A percentile compares a stretch with the other conserved stretches of the same genome.
phyloP scores from a whole-genome alignment of 2,888 invertebrate genomes.

The Cybosia mesomella region DNA sequence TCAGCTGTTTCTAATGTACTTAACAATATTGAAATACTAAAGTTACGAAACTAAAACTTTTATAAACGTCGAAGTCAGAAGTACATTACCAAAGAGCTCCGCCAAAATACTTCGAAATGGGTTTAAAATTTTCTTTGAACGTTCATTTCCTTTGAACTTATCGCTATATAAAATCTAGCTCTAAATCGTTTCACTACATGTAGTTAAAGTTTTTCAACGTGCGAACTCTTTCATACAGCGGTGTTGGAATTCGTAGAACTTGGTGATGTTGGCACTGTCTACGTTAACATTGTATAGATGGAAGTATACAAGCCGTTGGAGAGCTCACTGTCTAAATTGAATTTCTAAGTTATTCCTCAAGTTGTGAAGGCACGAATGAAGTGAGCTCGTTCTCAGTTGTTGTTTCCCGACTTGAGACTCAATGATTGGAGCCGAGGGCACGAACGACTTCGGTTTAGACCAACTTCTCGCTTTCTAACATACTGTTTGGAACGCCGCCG shows the following conservation, averaged over 20 bases:
- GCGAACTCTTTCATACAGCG: slow-evolving; percentile 50
- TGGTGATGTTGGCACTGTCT: slow-evolving; percentile 63
- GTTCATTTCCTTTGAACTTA: slow-evolving; percentile 34
- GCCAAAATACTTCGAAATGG: slow-evolving; percentile 22
- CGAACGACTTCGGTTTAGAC: slow-evolving; percentile 56
- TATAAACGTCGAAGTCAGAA: slow-evolving; percentile 10
- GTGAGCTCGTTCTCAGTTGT: slow-evolving; percentile 76
- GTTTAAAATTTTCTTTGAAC: slow-evolving; percentile 41
- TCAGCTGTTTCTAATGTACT: not conserved
- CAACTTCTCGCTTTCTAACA: slow-evolving; percentile 51
- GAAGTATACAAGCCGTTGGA: slow-evolving; percentile 60
- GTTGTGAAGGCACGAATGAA: slow-evolving; percentile 77
- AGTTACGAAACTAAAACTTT: slow-evolving; percentile 1
- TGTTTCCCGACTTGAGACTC: slow-evolving; percentile 65
- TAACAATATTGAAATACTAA: not conserved
- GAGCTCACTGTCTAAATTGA: slow-evolving; percentile 76
- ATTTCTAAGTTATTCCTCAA: slow-evolving; percentile 82
- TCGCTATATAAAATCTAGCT: slow-evolving; percentile 21
- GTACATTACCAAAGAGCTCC: slow-evolving; percentile 13
- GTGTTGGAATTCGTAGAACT: slow-evolving; percentile 46
- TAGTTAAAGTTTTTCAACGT: slow-evolving; percentile 48
- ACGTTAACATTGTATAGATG: slow-evolving; percentile 60
- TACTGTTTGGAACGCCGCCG: slow-evolving; percentile 37
- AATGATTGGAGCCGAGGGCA: slow-evolving; percentile 69
- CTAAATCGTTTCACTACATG: slow-evolving; percentile 30